A percentile compares a stretch with the other conserved stretches of the same genome.
These are phyloP conservation scores for Bryconaethiops microstoma DNA, from an alignment of 2,797 vertebrate species.

Conservation along the genomic window DNA sequence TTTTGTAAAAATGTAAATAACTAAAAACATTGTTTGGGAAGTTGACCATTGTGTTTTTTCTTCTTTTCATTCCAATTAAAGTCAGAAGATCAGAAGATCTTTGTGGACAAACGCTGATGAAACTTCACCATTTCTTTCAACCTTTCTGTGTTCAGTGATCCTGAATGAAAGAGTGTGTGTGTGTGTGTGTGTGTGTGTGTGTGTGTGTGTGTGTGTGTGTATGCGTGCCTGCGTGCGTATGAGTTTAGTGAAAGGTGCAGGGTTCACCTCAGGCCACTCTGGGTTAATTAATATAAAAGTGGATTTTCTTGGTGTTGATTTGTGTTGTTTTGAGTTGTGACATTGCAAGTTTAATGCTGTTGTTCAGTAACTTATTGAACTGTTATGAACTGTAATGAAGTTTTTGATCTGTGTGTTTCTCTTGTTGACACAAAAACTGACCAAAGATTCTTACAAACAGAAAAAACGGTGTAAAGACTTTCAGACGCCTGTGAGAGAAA, in stretches of 20 bases:
- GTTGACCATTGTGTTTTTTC: background rate
- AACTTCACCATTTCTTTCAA: no score
- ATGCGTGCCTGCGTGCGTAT: no score
- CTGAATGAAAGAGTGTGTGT: background rate
- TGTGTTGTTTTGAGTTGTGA: constrained; percentile 58
- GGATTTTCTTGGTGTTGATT: constrained; percentile 52
- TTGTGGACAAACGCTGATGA: background rate
- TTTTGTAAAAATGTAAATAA: constrained; percentile 1
- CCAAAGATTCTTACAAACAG: constrained; percentile 46
- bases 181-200: constrained; percentile 1
- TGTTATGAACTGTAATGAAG: constrained; percentile 4
- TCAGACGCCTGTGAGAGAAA: background rate
- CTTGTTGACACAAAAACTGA: constrained; percentile 44
- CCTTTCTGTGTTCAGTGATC: no score
- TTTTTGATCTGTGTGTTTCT: constrained; percentile 1
- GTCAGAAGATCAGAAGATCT: background rate
- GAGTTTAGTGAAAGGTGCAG: constrained; percentile 28
- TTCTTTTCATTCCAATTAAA: background rate
- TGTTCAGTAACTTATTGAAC: constrained; percentile 73
- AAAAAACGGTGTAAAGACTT: constrained; percentile 3
- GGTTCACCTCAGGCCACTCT: constrained; percentile 54
- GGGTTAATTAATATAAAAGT: constrained; percentile 52
- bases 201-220: background rate
- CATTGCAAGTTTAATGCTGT: constrained; percentile 67
- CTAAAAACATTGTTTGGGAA: background rate